phyloP scores from a whole-genome alignment of 2,888 invertebrate genomes.

The Nycteola revayana region DNA sequence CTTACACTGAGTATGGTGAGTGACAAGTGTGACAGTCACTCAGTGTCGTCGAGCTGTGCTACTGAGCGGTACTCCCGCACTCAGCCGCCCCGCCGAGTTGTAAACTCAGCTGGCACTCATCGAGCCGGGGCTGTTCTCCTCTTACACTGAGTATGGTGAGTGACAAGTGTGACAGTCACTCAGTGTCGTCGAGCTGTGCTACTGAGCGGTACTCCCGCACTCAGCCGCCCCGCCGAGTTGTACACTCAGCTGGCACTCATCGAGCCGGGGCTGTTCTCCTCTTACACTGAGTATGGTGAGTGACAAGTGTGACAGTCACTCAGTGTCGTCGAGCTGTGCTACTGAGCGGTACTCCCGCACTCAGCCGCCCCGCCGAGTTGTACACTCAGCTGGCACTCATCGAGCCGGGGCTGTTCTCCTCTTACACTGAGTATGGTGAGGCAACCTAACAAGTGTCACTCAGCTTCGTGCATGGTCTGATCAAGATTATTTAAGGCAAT shows the following conservation, averaged over 20 bases:
- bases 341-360: conserved; percentile 9
- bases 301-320: background rate
- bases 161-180: background rate
- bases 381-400: no score
- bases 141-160: conserved; percentile 48
- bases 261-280: conserved; percentile 85
- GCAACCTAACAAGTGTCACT: no score
- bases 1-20: no score
- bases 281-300: conserved; percentile 83
- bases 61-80: no score
- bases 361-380: conserved; percentile 2
- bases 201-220: conserved; percentile 9
- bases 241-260: conserved; percentile 92
- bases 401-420: background rate
- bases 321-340: background rate
- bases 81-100: no score
- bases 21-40: no score
- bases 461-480: no score
- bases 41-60: no score
- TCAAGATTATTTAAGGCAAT: no score
- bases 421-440: conserved; percentile 9
- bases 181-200: background rate
- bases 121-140: no score
- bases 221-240: conserved; percentile 77
- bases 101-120: no score